Evolutionary conservation across 1,140 invertebrate genomes (phyloP), one percentile per base, ranked within the genome.

Genomic region (Neodiprion fabricii): DNA sequence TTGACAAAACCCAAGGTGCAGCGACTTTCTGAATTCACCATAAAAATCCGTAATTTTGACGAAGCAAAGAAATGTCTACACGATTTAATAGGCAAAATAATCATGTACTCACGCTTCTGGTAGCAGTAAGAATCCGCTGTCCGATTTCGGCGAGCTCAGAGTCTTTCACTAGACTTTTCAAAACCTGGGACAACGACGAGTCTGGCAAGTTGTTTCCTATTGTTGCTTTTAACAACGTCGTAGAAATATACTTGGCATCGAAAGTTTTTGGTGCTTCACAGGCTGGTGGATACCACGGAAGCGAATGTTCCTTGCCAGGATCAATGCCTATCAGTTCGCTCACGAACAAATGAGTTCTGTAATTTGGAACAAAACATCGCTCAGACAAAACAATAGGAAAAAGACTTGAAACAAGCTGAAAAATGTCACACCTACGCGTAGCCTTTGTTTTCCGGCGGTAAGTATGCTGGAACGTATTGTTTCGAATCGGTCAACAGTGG

Each of bases 371-470:
- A 68, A 69, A 9, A 12, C 48, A 76, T 71, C 47, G 10, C 40
- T 73, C 61, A 71, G 9, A 17, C 50, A 76, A 12, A 71, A 67
- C 48, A 40, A 8, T 72, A 70, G 40, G 71, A 7, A 76, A 76
- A 72, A 49, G 74, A 72, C 66, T 68, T 17, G 11, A n/a, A 70
- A n/a, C 75, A 67, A 74, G 48, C 70, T 70, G 67, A 23, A 40
- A 40, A 40, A 40, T 40, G 28, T 40, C 28, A 47, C 75, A 86
- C 90, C 91, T 89, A 95, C 94, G 91, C 90, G 84, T 92, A 92
- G 72, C 94, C 94, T 85, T 95, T 95, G 84, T 95, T 94, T 84
- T 95, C 92, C 71, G 93, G 92, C 1, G 93, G 91, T 75, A 95
- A 85, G 84, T 94, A 94, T 9, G 93, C 88, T 8, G 90, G 90